A percentile compares a stretch with the other conserved stretches of the same genome.
phyloP scores from a whole-genome alignment of 2,797 vertebrate species.

The Alauda arvensis region DNA sequence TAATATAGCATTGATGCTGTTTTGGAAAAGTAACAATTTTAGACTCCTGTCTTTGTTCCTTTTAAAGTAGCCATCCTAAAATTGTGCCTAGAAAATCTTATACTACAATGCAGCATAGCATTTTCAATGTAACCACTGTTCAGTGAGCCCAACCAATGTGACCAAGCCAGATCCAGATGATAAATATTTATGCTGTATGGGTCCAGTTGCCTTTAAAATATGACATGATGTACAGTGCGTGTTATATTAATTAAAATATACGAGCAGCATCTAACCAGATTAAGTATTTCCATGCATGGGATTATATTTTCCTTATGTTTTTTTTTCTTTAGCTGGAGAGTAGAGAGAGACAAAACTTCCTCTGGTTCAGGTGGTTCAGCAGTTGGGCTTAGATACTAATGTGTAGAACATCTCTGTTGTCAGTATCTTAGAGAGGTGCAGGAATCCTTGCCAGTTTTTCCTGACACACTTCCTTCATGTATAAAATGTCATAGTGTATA shows the following conservation, averaged over 20 bases:
- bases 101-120: neutral
- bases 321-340: constrained; percentile 16
- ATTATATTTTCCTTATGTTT: neutral
- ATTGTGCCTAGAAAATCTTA: neutral
- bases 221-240: neutral
- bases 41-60: neutral
- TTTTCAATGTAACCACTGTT: neutral
- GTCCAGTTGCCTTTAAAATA: neutral
- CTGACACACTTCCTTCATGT: neutral
- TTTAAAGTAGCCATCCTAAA: neutral
- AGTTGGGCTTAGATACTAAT: neutral
- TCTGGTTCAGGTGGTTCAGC: neutral
- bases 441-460: neutral
- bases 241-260: neutral
- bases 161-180: neutral
- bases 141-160: neutral
- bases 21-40: neutral
- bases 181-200: neutral
- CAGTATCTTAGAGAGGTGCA: neutral
- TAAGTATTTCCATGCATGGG: neutral
- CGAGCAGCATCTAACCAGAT: neutral
- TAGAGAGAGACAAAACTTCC: neutral
- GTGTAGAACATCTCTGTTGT: neutral
- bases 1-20: neutral
- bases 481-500: neutral